Evolutionary conservation across 2,888 invertebrate species (phyloP).

Genomic region (Lasioglossum villosulum): DNA sequence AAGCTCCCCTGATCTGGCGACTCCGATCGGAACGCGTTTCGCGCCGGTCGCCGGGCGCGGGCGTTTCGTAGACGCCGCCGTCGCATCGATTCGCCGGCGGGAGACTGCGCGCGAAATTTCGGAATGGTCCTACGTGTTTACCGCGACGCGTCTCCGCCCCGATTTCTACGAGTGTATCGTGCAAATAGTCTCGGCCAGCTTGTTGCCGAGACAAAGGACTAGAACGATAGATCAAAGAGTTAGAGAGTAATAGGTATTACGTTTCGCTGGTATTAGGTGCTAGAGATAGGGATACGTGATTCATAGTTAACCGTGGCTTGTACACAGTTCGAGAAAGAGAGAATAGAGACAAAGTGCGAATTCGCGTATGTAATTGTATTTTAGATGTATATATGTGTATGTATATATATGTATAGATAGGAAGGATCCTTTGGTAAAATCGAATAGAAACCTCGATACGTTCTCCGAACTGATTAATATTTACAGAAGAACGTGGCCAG

Average conservation of each 20-base stretch:
- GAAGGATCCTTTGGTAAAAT: constrained; percentile 42
- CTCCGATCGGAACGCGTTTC: neutral
- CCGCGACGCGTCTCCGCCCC: neutral
- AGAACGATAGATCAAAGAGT: constrained; percentile 50
- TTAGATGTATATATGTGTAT: neutral
- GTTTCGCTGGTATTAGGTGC: constrained; percentile 18
- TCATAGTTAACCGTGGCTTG: constrained; percentile 21
- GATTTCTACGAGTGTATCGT: constrained; percentile 21
- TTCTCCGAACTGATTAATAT: constrained; percentile 25
- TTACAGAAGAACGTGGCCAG: constrained; percentile 53
- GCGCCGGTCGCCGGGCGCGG: constrained; percentile 1
- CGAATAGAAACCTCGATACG: constrained; percentile 57
- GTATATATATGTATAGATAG: neutral
- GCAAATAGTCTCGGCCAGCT: neutral
- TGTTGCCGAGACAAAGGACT: constrained; percentile 34
- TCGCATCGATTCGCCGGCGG: constrained; percentile 6
- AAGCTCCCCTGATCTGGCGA: too few species aligned
- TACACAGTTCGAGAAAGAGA: constrained; percentile 49
- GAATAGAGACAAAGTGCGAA: constrained; percentile 21
- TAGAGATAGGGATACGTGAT: constrained; percentile 39
- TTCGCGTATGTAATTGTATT: neutral
- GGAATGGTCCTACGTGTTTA: constrained; percentile 22
- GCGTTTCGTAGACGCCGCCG: constrained; percentile 3
- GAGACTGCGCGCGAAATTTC: neutral
- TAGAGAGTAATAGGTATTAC: constrained; percentile 18